Conservation (phyloP, 1,140 invertebrate species). For the Pectinophora gossypiella region DNA sequence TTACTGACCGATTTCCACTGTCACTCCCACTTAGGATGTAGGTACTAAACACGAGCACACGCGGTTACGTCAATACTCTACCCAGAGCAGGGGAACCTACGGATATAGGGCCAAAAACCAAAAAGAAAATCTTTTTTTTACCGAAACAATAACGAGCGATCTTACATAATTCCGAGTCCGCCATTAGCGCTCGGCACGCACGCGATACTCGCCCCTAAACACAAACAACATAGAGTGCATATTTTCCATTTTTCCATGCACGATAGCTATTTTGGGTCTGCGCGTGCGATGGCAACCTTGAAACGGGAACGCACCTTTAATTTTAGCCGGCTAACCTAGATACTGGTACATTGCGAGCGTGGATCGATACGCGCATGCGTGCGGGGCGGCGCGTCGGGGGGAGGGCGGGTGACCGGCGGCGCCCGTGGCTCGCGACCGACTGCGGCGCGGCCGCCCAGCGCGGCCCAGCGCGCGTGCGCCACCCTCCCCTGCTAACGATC, state of each 20-base stretch:
- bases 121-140: conserved; percentile 15
- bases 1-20: conserved; percentile 38
- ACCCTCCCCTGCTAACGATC: not conserved
- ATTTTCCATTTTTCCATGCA: conserved; percentile 57
- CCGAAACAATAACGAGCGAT: conserved; percentile 55
- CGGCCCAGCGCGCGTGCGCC: conserved; percentile 11
- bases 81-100: too few relatives aligned
- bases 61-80: too few relatives aligned
- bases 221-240: conserved; percentile 32
- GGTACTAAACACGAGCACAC: not conserved
- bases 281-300: conserved; percentile 67
- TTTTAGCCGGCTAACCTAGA: conserved; percentile 72
- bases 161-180: conserved; percentile 65
- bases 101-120: not conserved
- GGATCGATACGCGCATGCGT: conserved; percentile 65
- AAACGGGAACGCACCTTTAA: conserved; percentile 70
- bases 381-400: conserved; percentile 29
- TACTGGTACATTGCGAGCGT: conserved; percentile 54
- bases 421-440: conserved; percentile 47
- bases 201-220: conserved; percentile 51
- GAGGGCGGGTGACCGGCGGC: conserved; percentile 29
- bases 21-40: conserved; percentile 28
- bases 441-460: conserved; percentile 26
- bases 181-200: conserved; percentile 41
- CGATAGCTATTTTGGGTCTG: conserved; percentile 61